Conservation (phyloP, 2,113 vertebrate species). For the Isurus oxyrinchus region DNA sequence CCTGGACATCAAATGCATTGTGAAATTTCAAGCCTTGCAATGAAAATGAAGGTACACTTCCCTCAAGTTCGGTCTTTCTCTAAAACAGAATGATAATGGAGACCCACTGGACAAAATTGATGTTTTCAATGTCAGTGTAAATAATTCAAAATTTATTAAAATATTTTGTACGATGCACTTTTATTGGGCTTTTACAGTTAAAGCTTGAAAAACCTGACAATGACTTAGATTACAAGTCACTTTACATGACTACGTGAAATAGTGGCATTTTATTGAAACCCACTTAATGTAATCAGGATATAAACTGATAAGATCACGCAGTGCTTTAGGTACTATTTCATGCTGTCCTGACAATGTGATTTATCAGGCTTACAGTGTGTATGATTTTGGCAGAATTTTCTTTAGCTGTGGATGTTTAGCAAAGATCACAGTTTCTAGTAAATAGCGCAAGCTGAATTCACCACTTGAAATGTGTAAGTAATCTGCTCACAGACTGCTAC, state of each 20-base stretch:
- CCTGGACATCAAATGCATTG: neutral
- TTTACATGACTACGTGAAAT: neutral
- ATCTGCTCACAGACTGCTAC: no score
- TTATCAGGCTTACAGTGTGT: neutral
- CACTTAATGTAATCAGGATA: neutral
- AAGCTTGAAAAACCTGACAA: neutral
- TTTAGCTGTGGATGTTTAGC: neutral
- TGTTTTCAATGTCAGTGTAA: neutral
- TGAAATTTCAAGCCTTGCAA: neutral
- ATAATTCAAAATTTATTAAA: neutral
- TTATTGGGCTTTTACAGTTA: slow-evolving; percentile 11
- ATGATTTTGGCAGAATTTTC: neutral
- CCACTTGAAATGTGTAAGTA: neutral
- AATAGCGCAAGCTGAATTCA: neutral
- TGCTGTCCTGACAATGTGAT: slow-evolving; percentile 7
- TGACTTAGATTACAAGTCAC: neutral
- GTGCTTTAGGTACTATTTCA: slow-evolving; percentile 7
- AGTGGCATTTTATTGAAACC: slow-evolving; percentile 21
- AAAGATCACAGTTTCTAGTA: neutral
- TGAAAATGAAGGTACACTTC: neutral
- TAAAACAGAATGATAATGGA: neutral
- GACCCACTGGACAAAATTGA: neutral
- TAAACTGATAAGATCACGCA: neutral
- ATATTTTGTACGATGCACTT: neutral
- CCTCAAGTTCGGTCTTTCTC: neutral